Evolutionary conservation across 2,888 invertebrate species (phyloP), one percentile per base, ranked within the genome.

Genomic region (Nipponacmea schrenckii): DNA sequence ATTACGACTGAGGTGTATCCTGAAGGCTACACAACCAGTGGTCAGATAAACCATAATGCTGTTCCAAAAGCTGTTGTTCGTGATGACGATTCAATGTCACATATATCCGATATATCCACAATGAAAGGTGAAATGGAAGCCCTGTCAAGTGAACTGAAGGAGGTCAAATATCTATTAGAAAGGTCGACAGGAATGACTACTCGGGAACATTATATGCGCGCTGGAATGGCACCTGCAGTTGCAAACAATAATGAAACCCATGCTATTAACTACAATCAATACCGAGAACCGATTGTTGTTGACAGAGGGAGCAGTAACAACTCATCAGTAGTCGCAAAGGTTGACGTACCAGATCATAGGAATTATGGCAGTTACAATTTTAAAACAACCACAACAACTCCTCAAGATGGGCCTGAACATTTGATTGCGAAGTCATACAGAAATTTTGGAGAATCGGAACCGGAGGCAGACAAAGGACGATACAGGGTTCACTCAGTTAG

Each of bases 101-200:
- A 64, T 27, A 70, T 70, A 44, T 80, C 80, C 0, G 78, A 81
- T 63, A 77, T 79, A 2, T 77, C 72, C 5, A 48, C 74, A 27
- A 67, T 72, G 26, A 64, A 56, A 46, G 68, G 73, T 27, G 82
- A 82, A 67, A 73, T 82, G 0, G 79, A 81, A 39, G 74, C 75
- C 26, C 67, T 82, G 31, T 79, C 82, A 27, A 76, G 79, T 26
- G 82, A 82, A 64, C 71, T 82, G 8, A 73, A 79, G 56, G 82
- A 82, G 67, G 79, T 82, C 26, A 82, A 82, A 68, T 69, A 77
- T 14, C 77, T 81, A 73, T 72, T 82, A 10, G 82, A 82, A 67
- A 79, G 79, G 67, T 79, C 79, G 2, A 79, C 79, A n/a, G 80
- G 80, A 62, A 74, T 81, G 20, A 72, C 70, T 20, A 69, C 77